Base-by-base conservation (phyloP, 1,140 invertebrate species). In the Oncopodura yosiiana region DNA sequence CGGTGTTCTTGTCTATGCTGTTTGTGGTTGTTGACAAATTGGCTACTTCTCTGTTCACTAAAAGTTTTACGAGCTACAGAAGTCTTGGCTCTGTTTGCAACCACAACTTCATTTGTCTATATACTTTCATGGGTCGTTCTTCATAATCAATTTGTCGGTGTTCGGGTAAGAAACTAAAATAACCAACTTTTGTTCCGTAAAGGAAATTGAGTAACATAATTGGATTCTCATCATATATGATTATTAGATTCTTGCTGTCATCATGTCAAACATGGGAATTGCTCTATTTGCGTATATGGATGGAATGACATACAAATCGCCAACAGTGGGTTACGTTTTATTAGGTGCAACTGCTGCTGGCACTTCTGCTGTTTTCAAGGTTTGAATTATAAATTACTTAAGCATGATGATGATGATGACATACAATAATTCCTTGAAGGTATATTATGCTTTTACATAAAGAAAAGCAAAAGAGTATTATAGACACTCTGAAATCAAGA, bases 201-300 rank as follows among this genome's bases (percentile, higher is more conserved):
- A 23, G 27, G 50, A 12, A 50, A 26, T 53, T 48, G 12, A 54
- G 16, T 27, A 24, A 21, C 52, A 32, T 36, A 54, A 3, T 4
- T 3, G 21, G 18, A 34, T 4, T 27, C 14, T n/a, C n/a, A 43
- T 59, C 36, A 23, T 42, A 43, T 53, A 44, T 46, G 43, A 24
- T 55, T 64, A 69, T 26, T 68, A 95, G 90, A 94, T 95, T 69
- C 86, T 94, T 56, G 91, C 90, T 60, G 87, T 94, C 56, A 94
- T 95, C 67, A 73, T 94, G 46, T 92, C 87, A 69, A 90, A 93
- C 70, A 94, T 90, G 27, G 91, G 90, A 18, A 91, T 94, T 44
- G 90, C 91, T 3, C 74, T 95, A 21, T 74, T 94, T 54, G 91
- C 90, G 8, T 95, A 95, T 65, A 94, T 94, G 87, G 91, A 94